A percentile compares a stretch with the other conserved stretches of the same genome.
Conservation (phyloP, 2,888 invertebrate species). For the Acholoe squamosa region DNA sequence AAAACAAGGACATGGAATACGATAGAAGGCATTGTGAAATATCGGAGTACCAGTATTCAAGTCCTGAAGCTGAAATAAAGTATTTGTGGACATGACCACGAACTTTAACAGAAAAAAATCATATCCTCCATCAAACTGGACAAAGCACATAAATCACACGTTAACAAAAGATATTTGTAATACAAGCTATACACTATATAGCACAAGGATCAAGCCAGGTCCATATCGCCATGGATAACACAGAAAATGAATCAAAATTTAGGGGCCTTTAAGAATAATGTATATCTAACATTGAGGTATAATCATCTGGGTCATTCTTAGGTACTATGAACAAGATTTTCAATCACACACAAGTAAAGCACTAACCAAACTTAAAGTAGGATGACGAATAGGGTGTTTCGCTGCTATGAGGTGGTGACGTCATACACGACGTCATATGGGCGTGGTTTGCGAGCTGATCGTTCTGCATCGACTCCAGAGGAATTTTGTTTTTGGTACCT, state of each 20-base stretch:
- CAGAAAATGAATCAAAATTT: not conserved
- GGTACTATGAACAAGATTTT: not conserved
- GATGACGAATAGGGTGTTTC: conserved; percentile 30
- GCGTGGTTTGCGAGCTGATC: conserved; percentile 46
- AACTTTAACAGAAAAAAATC: too few relatives aligned
- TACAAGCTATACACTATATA: not conserved
- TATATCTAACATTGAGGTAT: not conserved
- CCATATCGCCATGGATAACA: conserved; percentile 36
- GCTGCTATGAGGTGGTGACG: conserved; percentile 40
- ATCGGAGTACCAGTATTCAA: too few relatives aligned
- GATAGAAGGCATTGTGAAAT: too few relatives aligned
- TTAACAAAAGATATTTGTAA: too few relatives aligned
- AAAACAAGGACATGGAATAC: too few relatives aligned
- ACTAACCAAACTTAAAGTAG: conserved; percentile 50
- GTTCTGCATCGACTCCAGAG: conserved; percentile 19
- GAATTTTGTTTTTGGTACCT: conserved; percentile 56
- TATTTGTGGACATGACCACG: too few relatives aligned
- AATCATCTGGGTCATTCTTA: not conserved
- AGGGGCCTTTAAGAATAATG: not conserved
- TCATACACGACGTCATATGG: conserved; percentile 48
- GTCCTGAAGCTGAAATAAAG: too few relatives aligned
- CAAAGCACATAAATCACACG: too few relatives aligned
- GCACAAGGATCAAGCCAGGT: conserved; percentile 31
- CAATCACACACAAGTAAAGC: conserved; percentile 3
- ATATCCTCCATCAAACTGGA: too few relatives aligned